phyloP scores from a whole-genome alignment of 2,113 vertebrate species.

The Hypomesus transpacificus region DNA sequence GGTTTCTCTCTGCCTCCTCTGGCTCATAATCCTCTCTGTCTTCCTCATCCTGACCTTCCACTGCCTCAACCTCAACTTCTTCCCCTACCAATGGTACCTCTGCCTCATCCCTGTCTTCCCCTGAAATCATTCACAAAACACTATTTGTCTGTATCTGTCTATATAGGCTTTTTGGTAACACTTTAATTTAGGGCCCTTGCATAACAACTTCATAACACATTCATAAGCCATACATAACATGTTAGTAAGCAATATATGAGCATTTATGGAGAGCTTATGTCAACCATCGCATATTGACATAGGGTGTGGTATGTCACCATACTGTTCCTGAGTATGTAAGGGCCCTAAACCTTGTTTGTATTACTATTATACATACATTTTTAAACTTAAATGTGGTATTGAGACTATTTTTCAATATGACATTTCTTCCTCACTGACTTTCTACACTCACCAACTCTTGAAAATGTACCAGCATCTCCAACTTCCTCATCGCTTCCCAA shows the following conservation, averaged over 20 bases:
- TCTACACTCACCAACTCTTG: background rate
- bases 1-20: background rate
- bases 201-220: background rate
- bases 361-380: background rate
- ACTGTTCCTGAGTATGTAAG: too few species aligned
- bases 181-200: background rate
- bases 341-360: too few species aligned
- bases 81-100: background rate
- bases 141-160: background rate
- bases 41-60: background rate
- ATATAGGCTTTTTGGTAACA: background rate
- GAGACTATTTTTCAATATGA: background rate
- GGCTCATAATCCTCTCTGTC: background rate
- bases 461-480: too few species aligned
- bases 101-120: background rate
- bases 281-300: too few species aligned
- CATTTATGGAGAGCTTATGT: too few species aligned
- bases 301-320: too few species aligned
- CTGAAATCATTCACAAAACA: background rate
- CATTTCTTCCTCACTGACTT: background rate
- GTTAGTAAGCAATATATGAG: too few species aligned
- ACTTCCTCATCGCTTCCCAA: too few species aligned
- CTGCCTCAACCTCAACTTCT: background rate
- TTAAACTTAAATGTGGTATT: conserved; percentile 15
- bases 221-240: background rate